Base-by-base conservation (phyloP, 2,888 invertebrate genomes). In the Caenorhabditis auriculariae region DNA sequence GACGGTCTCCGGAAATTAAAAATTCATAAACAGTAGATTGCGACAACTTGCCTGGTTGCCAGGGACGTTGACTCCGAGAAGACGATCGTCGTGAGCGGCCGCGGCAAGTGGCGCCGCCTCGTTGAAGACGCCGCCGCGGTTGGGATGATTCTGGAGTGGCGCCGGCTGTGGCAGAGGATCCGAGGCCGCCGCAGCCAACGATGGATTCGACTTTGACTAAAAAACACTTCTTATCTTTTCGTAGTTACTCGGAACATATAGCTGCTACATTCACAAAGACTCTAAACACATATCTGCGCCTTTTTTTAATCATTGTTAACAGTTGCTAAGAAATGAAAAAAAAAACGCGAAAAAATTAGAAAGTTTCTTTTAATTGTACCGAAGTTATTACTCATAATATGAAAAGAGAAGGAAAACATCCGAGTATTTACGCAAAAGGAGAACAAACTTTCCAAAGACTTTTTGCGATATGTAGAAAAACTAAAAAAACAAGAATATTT, bases 101-200 rank as follows among this genome's bases (percentile, higher is more conserved):
- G 35, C 35, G 28, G 59, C 59, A 3, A 61, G 44, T 2, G 55
- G 60, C 17, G 60, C 60, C 21, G 60, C 60, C 41, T 61, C 60
- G 49, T 56, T 56, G 29, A 61, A 61, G 1, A 60, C 60, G 26
- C 53, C 60, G 5, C 55, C 60, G n/a, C 7, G 15, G 9, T 15
- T 12, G 4, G 58, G 50, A 41, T 62, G 54, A 28, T 61, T 56
- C 47, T 61, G 61, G n/a, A 66, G 57, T n/a, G 82, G 70, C 19
- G 70, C 71, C 2, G 70, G 70, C 72, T 83, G 83, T 0, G 84
- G 84, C 7, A 83, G 80, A 19, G 83, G 82, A 56, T 84, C 83
- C 51, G 82, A 82, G 29, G 83, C 82, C 15, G 82, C 82, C 0
- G 83, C 81, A 24, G 83, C 83, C 49, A 80, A 63, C 1, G 69